Base-by-base conservation (phyloP, 2,797 vertebrate species). In the Brachyrhaphis roseni region DNA sequence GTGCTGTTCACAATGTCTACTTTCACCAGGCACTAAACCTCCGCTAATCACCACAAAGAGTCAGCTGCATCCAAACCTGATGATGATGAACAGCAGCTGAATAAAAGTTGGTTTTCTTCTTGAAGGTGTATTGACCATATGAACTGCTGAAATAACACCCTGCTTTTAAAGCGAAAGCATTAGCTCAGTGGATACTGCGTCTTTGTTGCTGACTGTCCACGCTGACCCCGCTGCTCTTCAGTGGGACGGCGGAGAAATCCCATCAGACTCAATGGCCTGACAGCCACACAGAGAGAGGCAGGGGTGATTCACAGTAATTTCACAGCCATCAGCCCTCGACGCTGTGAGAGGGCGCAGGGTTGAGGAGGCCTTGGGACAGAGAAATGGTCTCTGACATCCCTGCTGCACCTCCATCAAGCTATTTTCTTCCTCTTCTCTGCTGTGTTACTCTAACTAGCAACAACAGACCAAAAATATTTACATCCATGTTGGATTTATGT, bases 241-340 rank as follows among this genome's bases (percentile, higher is more conserved):
- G 79, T 74, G 82, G 81, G 74, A 84, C 13, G 41, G 78, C 20
- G 5, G 59, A 83, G 74, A 89, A 82, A 91, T 85, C 84, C 79
- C 45, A 89, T 90, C 91, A 83, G 89, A 85, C 85, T 84, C 86
- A 79, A 81, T 82, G 72, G 79, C 55, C 16, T 51, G 66, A 73
- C 68, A 91, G 78, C 72, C 43, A 8, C 43, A 20, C 76, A 77
- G 49, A 85, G 80, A 89, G 78, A 88, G 81, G 84, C 76, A 1
- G 68, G 84, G 82, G 84, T 83, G 88, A 83, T 87, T 89, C 82
- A 78, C 84, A 86, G 89, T 88, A 90, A 93, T 92, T 93, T 92
- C 90, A 92, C 90, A 86, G 87, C 86, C 85, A 90, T 93, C 88
- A 86, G 20, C 72, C 79, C 57, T 84, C 82, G 86, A 78, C 86